These are phyloP conservation scores for Lates calcarifer DNA, from an alignment of 2,113 vertebrate species.

Conservation along the genomic window DNA sequence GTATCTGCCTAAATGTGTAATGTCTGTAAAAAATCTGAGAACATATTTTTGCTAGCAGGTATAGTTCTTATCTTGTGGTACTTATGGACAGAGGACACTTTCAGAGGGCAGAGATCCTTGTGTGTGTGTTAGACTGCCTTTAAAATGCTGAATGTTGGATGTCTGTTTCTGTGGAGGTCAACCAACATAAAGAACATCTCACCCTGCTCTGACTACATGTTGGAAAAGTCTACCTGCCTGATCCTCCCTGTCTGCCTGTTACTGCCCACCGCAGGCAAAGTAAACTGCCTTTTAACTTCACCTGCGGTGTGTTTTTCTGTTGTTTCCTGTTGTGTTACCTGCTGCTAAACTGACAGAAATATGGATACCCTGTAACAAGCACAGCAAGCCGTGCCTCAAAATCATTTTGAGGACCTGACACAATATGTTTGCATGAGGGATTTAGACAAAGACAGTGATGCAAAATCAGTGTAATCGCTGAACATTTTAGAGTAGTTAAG, in stretches of 20 bases:
- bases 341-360: constrained; percentile 31
- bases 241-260: constrained; percentile 8
- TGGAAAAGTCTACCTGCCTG: constrained; percentile 8
- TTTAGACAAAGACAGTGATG: neutral
- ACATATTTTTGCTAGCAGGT: neutral
- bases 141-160: neutral
- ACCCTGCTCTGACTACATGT: neutral
- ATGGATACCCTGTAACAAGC: constrained; percentile 12
- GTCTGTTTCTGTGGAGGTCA: neutral
- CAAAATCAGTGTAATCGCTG: constrained; percentile 7
- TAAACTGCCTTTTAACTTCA: constrained; percentile 40
- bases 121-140: neutral
- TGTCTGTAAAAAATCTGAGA: neutral
- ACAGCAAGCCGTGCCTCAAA: neutral
- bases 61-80: neutral
- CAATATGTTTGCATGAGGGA: neutral
- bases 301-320: neutral
- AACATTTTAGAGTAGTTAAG: neutral
- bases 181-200: neutral
- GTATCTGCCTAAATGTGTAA: neutral
- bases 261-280: constrained; percentile 15
- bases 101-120: neutral
- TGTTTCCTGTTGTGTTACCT: constrained; percentile 24
- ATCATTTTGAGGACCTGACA: constrained; percentile 16
- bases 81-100: neutral